Base-by-base conservation (phyloP, 2,797 vertebrate genomes). In the Periophthalmus magnuspinnatus region DNA sequence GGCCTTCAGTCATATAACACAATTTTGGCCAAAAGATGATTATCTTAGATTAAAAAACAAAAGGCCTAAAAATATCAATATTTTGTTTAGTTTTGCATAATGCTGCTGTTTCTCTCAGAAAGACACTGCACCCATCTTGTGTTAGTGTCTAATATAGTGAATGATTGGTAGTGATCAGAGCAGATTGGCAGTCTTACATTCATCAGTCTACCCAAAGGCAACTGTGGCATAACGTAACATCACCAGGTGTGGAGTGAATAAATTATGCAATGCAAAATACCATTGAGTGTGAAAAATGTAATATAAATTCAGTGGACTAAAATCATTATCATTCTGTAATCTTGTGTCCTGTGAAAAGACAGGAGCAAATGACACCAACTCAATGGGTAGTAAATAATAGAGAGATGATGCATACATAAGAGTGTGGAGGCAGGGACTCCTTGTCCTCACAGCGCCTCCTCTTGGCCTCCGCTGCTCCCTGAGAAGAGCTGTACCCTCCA, bases 381-480 rank as follows among this genome's bases (percentile, higher is more conserved):
- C 60, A 22, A 1, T 24, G 34, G 2, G 2, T 34, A 59, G 2
- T 59, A 24, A 45, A 41, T 14, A 16, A 24, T 9, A 63, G 5
- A 22, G 36, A 63, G 36, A 22, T 13, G 19, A 76, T 36, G 90
- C 95, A 52, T 93, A 97, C 95, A 0, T 95, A 96, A 50, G 90
- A 86, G 84, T 90, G 93, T 17, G 92, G 82, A 0, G 90, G 91
- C 0, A 94, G 87, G 2, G 88, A 64, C 5, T 96, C 95, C 80
- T 96, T 97, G 45, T 96, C 96, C 0, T 96, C 95, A 74, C 85
- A 93, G 65, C 95, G 96, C 75, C 89, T 86, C 70, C 93, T 91
- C 82, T 95, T 95, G 68, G 91, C 90, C 50, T 94, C 93, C 0
- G 84, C 87, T 56, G 89, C 88, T 86, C 88, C 89, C 77, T 85